A percentile compares a stretch with the other conserved stretches of the same genome.
Evolutionary conservation across 2,888 invertebrate species (phyloP).

Genomic region (Tipula helvola): DNA sequence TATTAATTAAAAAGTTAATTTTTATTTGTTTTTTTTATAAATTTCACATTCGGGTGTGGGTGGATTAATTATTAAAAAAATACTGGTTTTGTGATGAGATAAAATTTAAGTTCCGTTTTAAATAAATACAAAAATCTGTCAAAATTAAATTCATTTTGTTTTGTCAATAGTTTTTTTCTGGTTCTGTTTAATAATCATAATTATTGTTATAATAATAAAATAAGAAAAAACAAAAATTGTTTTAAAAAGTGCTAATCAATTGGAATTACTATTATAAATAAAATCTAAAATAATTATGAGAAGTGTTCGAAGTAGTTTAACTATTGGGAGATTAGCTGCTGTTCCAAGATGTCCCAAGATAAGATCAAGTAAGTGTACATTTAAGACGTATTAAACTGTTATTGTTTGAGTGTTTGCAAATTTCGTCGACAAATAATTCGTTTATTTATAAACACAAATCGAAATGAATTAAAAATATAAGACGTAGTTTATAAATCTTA

Average conservation of each 20-base stretch:
- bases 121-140: background rate
- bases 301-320: conserved; percentile 14
- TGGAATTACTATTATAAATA: background rate
- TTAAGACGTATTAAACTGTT: background rate
- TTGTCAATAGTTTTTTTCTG: background rate
- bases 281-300: conserved; percentile 11
- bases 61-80: background rate
- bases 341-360: conserved; percentile 13
- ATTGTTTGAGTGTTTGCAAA: background rate
- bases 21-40: background rate
- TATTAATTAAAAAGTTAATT: background rate
- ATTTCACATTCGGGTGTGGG: background rate
- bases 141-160: conserved; percentile 5
- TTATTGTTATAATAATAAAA: background rate
- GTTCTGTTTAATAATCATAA: background rate
- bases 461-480: background rate
- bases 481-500: background rate
- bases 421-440: background rate
- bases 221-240: background rate
- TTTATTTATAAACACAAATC: background rate
- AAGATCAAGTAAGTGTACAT: conserved; percentile 12
- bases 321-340: conserved; percentile 14
- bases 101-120: background rate
- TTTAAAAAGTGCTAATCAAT: background rate
- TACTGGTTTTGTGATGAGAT: background rate